Conservation (phyloP, 2,797 vertebrate species). For the Dicrostonyx torquatus region DNA sequence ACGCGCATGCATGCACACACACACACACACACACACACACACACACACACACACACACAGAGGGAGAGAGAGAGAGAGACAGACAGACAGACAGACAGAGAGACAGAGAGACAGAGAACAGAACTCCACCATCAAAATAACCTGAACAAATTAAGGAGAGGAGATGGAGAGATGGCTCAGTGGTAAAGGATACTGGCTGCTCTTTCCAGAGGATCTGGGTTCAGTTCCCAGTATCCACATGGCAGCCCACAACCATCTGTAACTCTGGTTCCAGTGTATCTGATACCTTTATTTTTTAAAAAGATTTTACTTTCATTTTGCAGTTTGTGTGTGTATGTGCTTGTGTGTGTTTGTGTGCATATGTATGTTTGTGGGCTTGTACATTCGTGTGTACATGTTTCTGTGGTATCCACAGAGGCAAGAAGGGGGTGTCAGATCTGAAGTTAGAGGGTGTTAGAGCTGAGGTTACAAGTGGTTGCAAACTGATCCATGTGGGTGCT, state of each 20-base stretch:
- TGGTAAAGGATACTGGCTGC: not conserved
- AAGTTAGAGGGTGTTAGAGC: not conserved
- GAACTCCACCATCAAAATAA: not conserved
- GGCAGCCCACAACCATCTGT: not conserved
- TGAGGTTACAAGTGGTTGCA: not conserved
- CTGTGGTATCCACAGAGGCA: not conserved
- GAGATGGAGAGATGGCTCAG: not conserved
- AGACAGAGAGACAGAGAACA: no score
- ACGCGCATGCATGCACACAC: no score
- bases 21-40: no score
- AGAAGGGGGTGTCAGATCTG: not conserved
- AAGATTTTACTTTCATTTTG: not conserved
- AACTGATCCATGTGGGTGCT: not conserved
- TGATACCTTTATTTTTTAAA: not conserved
- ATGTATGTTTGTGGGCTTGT: not conserved
- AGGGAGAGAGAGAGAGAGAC: no score
- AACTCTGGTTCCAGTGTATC: not conserved
- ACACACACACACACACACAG: not conserved
- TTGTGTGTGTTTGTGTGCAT: not conserved
- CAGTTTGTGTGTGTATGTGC: not conserved
- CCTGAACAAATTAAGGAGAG: not conserved
- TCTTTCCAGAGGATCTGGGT: not conserved
- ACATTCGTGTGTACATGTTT: not conserved
- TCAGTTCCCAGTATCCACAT: not conserved
- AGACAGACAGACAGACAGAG: no score